These are phyloP conservation scores for Dromas ardeola DNA, from an alignment of 2,113 vertebrate genomes.

Conservation along the genomic window DNA sequence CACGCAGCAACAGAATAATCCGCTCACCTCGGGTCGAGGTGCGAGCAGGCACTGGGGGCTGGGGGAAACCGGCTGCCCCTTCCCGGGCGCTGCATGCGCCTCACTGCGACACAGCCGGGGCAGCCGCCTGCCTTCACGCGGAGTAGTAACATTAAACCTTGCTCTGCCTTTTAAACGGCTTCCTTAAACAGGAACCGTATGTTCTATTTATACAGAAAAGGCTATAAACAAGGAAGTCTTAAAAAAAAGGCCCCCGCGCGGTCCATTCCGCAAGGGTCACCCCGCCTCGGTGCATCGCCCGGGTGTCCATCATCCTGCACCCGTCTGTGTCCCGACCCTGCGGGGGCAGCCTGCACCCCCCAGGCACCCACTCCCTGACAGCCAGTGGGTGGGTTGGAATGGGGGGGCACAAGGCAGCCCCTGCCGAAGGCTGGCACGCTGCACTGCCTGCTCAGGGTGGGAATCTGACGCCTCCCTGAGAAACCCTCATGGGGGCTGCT, in stretches of 20 bases:
- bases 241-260: neutral
- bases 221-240: slow-evolving; percentile 29
- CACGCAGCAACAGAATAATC: neutral
- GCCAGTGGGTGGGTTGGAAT: fast-evolving
- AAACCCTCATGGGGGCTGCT: fast-evolving
- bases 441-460: neutral
- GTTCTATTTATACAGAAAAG: neutral
- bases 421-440: fast-evolving
- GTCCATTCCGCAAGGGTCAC: neutral
- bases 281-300: fast-evolving
- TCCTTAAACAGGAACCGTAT: slow-evolving; percentile 51
- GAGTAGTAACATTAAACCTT: neutral
- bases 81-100: fast-evolving
- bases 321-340: fast-evolving
- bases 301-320: neutral
- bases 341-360: neutral
- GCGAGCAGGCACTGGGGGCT: neutral
- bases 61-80: neutral
- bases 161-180: neutral
- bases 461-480: neutral
- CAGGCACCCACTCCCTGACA: fast-evolving
- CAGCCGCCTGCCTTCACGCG: neutral
- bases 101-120: fast-evolving
- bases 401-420: fast-evolving
- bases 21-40: neutral